A percentile compares a stretch with the other conserved stretches of the same genome.
phyloP scores from a whole-genome alignment of 2,797 vertebrate species.

The Bradypus variegatus region DNA sequence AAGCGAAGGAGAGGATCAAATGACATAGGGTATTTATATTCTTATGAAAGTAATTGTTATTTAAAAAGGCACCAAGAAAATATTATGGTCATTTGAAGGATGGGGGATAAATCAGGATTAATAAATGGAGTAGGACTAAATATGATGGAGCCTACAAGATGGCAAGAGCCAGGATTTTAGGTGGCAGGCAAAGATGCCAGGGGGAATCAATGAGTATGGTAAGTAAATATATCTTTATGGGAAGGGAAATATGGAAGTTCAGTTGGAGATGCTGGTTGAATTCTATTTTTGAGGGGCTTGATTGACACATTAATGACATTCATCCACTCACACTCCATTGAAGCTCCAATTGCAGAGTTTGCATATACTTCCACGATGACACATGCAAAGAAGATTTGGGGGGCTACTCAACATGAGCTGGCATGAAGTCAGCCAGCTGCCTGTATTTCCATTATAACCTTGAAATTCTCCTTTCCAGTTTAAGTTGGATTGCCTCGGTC shows the following conservation, averaged over 20 bases:
- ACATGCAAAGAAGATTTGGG: background rate
- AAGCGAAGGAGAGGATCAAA: background rate
- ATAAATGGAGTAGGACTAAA: background rate
- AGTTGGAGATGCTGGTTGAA: background rate
- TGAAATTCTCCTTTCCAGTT: background rate
- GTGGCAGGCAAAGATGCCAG: background rate
- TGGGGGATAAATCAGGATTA: background rate
- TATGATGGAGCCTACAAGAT: background rate
- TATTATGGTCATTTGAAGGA: background rate
- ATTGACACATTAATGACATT: background rate
- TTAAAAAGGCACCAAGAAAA: background rate
- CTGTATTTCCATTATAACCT: background rate
- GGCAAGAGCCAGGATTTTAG: background rate
- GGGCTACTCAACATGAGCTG: background rate
- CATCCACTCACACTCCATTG: background rate
- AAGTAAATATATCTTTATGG: background rate
- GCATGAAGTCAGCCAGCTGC: background rate
- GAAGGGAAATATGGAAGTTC: background rate
- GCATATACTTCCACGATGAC: background rate
- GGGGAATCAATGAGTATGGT: background rate
- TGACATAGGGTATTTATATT: background rate
- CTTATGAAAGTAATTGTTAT: background rate
- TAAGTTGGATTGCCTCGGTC: background rate
- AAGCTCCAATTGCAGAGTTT: background rate
- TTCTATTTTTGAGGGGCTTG: background rate